Percentiles rank a stretch among this genome's conserved stretches.
These are phyloP conservation scores for Tridacna crocea DNA, from an alignment of 2,888 invertebrate species.

Conservation along the genomic window DNA sequence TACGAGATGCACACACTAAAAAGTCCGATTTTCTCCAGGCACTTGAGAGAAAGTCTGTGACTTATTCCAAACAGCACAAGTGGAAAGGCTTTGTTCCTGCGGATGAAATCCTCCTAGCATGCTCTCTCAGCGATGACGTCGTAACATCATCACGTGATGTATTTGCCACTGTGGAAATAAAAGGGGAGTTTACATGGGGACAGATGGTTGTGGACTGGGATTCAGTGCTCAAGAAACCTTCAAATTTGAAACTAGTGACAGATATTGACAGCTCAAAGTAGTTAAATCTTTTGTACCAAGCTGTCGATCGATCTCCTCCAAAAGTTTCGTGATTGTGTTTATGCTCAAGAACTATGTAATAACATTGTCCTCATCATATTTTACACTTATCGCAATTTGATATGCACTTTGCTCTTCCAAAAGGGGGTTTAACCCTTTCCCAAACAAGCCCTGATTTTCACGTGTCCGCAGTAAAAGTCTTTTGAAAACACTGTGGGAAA, in stretches of 20 bases:
- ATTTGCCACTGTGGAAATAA: conserved; percentile 66
- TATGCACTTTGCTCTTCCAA: too few relatives aligned
- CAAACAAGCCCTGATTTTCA: too few relatives aligned
- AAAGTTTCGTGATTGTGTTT: background rate
- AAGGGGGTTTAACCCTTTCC: too few relatives aligned
- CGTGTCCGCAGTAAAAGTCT: too few relatives aligned
- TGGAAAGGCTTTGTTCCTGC: conserved; percentile 50
- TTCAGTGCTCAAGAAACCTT: conserved; percentile 35
- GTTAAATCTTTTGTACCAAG: conserved; percentile 34
- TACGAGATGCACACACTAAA: conserved; percentile 35
- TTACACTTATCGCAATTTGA: too few relatives aligned
- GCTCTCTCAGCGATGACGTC: conserved; percentile 48
- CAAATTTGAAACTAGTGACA: conserved; percentile 62
- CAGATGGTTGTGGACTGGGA: conserved; percentile 69
- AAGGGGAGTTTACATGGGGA: conserved; percentile 64
- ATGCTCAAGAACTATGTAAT: too few relatives aligned
- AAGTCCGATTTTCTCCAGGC: conserved; percentile 52
- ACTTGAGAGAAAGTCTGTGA: conserved; percentile 51
- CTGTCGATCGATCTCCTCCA: conserved; percentile 31
- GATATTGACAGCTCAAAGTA: conserved; percentile 48
- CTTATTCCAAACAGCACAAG: conserved; percentile 31
- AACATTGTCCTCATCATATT: too few relatives aligned
- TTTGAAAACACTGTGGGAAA: too few relatives aligned
- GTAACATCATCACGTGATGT: conserved; percentile 51
- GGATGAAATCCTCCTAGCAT: conserved; percentile 62